A percentile compares a stretch with the other conserved stretches of the same genome.
Evolutionary conservation across 92 coral and sea anemone genomes (phyloP).

Genomic region (Pocillopora meandrina): DNA sequence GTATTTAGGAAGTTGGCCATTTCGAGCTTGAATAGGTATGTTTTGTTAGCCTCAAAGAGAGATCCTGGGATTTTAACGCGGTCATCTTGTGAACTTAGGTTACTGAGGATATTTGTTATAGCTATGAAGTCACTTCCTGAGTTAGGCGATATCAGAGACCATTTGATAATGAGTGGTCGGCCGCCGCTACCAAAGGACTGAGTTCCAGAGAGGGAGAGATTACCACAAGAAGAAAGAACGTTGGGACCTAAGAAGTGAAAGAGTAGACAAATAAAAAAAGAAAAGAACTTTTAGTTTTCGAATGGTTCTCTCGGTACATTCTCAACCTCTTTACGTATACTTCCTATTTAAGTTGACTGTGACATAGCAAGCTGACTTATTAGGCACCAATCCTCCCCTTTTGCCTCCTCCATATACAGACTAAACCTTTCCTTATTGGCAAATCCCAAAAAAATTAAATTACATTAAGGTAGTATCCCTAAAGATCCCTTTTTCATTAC

Average conservation of each 20-base stretch:
- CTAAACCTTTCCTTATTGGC: too few relatives aligned
- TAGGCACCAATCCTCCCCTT: too few relatives aligned
- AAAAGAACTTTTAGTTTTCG: too few relatives aligned
- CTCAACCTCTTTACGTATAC: too few relatives aligned
- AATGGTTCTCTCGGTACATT: too few relatives aligned
- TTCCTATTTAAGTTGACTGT: too few relatives aligned
- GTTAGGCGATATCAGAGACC: slow-evolving; percentile 30
- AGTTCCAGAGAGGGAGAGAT: slow-evolving; percentile 42
- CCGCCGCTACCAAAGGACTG: slow-evolving; percentile 64
- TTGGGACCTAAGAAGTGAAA: slow-evolving; percentile 36
- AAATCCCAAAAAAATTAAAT: too few relatives aligned
- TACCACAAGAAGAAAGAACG: slow-evolving; percentile 50
- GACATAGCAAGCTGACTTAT: too few relatives aligned
- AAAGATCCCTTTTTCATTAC: too few relatives aligned
- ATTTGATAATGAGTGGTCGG: slow-evolving; percentile 18
- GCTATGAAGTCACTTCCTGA: not conserved
- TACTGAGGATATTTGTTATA: not conserved
- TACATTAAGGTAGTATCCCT: too few relatives aligned
- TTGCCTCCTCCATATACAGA: too few relatives aligned
- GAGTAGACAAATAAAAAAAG: not conserved
- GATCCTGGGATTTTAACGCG: slow-evolving; percentile 6
- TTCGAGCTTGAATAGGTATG: slow-evolving; percentile 10
- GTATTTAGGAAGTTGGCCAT: slow-evolving; percentile 31
- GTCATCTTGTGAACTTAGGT: not conserved
- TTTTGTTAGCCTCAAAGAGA: not conserved